Percentiles rank a stretch among this genome's conserved stretches.
Conservation (phyloP, 2,888 invertebrate genomes). For the Drosophila fulvimacula region DNA sequence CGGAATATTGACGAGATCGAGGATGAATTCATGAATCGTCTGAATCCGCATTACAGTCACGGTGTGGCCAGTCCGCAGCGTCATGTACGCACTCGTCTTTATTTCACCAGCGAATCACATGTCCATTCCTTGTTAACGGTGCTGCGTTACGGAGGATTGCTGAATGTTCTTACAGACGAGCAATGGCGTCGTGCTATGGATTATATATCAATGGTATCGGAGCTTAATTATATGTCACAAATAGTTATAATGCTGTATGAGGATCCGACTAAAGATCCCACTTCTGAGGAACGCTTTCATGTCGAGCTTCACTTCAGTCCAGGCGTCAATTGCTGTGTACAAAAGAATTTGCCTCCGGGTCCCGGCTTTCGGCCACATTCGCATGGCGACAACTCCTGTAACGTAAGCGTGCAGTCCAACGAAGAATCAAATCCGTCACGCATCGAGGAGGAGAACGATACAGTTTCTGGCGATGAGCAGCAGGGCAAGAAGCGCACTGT, state of each 20-base stretch:
- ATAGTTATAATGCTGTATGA: constrained; percentile 99
- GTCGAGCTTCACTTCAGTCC: constrained; percentile 99
- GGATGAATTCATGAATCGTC: constrained; percentile 97
- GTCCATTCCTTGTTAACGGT: constrained; percentile 99
- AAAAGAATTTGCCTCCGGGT: constrained; percentile 96
- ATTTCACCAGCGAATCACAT: constrained; percentile 99
- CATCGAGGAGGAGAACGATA: constrained; percentile 91
- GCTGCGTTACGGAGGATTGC: constrained; percentile 94
- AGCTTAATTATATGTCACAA: constrained; percentile 99
- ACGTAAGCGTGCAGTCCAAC: constrained; percentile 85
- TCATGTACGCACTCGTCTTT: constrained; percentile 98
- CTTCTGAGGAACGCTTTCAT: constrained; percentile 97
- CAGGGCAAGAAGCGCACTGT: constrained; percentile 66
- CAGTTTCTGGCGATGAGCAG: constrained; percentile 82
- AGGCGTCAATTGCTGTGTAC: constrained; percentile 98
- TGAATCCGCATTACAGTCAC: constrained; percentile 98
- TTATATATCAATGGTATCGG: constrained; percentile 98
- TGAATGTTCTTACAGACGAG: constrained; percentile 95
- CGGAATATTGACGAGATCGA: constrained; percentile 96
- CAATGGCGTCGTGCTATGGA: constrained; percentile 99
- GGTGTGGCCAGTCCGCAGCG: constrained; percentile 99
- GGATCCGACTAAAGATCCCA: constrained; percentile 97
- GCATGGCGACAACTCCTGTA: constrained; percentile 89
- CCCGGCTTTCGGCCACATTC: constrained; percentile 97
- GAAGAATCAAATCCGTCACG: constrained; percentile 88